phyloP scores from a whole-genome alignment of 2,888 invertebrate species.

The Volucella bombylans region DNA sequence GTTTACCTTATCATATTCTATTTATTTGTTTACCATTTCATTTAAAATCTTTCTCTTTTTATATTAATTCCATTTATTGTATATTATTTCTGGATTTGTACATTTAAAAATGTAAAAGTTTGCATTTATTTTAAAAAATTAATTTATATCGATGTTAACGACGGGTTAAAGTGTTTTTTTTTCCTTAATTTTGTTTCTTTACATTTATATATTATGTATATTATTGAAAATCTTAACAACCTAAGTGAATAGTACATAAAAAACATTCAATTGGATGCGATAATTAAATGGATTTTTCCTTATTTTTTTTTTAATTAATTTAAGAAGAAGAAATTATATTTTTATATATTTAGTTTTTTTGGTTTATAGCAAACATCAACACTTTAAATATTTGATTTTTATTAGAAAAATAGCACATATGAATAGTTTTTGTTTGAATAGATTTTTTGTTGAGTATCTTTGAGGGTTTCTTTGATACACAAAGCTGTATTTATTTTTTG shows the following conservation, averaged over 20 bases:
- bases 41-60: too few relatives aligned
- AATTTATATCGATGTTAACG: constrained; percentile 56
- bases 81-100: constrained; percentile 37
- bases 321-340: neutral
- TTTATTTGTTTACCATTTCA: neutral
- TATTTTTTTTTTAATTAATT: neutral
- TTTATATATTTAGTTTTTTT: neutral
- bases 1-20: neutral
- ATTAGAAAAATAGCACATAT: constrained; percentile 42
- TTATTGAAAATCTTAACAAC: constrained; percentile 30
- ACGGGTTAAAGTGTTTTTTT: neutral
- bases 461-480: constrained; percentile 14
- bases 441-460: neutral
- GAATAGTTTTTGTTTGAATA: constrained; percentile 3
- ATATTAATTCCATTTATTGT: neutral
- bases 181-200: neutral
- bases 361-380: constrained; percentile 25
- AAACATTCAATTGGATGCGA: constrained; percentile 20
- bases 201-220: neutral
- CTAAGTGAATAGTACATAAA: constrained; percentile 41
- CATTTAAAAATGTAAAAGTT: constrained; percentile 47
- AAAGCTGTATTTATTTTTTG: constrained; percentile 3
- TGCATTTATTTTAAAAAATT: constrained; percentile 10
- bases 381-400: constrained; percentile 20
- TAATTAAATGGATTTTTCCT: neutral